These are phyloP conservation scores for Drosophila quadrilineata DNA, from an alignment of 1,140 invertebrate species.

Conservation along the genomic window DNA sequence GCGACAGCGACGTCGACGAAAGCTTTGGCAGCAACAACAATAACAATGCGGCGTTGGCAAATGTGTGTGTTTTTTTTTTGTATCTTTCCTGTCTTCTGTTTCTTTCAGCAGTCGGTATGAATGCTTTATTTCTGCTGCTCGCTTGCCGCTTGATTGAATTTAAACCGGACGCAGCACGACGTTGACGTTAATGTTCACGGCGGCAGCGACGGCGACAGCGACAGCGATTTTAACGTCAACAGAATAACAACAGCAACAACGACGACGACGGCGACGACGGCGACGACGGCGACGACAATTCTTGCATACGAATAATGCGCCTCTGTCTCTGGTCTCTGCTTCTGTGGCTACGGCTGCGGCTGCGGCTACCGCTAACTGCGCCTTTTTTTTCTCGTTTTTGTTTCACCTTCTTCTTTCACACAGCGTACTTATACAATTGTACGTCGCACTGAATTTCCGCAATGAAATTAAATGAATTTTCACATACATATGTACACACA, in stretches of 20 bases:
- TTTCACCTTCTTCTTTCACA: slow-evolving; percentile 51
- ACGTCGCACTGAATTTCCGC: slow-evolving; percentile 36
- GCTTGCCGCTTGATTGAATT: slow-evolving; percentile 71
- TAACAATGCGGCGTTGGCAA: slow-evolving; percentile 33
- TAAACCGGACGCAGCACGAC: slow-evolving; percentile 54
- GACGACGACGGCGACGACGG: too few species aligned
- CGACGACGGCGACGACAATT: slow-evolving; percentile 41
- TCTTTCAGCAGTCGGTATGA: too few species aligned
- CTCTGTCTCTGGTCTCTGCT: slow-evolving; percentile 12
- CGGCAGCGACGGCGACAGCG: slow-evolving; percentile 6
- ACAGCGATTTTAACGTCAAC: slow-evolving; percentile 19
- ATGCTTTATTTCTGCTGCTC: slow-evolving; percentile 34
- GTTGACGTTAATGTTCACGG: slow-evolving; percentile 20
- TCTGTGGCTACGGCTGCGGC: slow-evolving; percentile 9
- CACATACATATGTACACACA: slow-evolving; percentile 20
- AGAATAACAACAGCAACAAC: too few species aligned
- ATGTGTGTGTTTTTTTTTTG: slow-evolving; percentile 11
- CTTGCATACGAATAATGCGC: slow-evolving; percentile 50
- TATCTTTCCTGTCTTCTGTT: too few species aligned
- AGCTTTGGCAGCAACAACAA: slow-evolving; percentile 19
- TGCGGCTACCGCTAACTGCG: slow-evolving; percentile 27
- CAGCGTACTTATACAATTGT: slow-evolving; percentile 30
- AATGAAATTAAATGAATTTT: slow-evolving; percentile 34
- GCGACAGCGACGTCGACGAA: neutral
- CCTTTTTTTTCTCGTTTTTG: slow-evolving; percentile 48